phyloP scores from a whole-genome alignment of 2,797 vertebrate genomes.

The Sebastes wilsoni region DNA sequence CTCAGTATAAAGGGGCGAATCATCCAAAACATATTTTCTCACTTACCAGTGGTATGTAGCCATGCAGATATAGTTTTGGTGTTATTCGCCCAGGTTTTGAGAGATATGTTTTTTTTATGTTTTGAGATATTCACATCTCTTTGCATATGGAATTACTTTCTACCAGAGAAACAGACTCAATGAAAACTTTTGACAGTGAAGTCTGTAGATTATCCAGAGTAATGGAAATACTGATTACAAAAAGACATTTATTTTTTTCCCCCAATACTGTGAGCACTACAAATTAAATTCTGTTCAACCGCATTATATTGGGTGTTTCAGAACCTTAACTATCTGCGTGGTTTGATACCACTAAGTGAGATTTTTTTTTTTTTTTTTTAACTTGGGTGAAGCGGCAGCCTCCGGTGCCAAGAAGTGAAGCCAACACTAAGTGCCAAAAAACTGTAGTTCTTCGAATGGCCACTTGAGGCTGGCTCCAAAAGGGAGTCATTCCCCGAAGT shows the following conservation, averaged over 20 bases:
- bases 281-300: neutral
- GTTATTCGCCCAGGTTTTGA: neutral
- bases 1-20: conserved; percentile 7
- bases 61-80: neutral
- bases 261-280: neutral
- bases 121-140: neutral
- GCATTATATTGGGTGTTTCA: neutral
- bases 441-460: too few species aligned
- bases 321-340: neutral
- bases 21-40: conserved; percentile 1
- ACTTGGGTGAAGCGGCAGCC: too few species aligned
- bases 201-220: neutral
- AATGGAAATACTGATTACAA: neutral
- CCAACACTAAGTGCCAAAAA: too few species aligned
- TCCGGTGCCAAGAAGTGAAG: too few species aligned
- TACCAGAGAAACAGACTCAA: neutral
- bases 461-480: too few species aligned
- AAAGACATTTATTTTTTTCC: neutral
- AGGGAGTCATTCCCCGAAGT: accelerated
- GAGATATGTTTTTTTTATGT: neutral
- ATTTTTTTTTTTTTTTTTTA: too few species aligned
- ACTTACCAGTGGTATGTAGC: neutral
- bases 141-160: neutral
- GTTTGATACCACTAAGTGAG: neutral
- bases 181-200: neutral